phyloP scores from a whole-genome alignment of 2,113 vertebrate species.

The Bagarius yarrelli region DNA sequence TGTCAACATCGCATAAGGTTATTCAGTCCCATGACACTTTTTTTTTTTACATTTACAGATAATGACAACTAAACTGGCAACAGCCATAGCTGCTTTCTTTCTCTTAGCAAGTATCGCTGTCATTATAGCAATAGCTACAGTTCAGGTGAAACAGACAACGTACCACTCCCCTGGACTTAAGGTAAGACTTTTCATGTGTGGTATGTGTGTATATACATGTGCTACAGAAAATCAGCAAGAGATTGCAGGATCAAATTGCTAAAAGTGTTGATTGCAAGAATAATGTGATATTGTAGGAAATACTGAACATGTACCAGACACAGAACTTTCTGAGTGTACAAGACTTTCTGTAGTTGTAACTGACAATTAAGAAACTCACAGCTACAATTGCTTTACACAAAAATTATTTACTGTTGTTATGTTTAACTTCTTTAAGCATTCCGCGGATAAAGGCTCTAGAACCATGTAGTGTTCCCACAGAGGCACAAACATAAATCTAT shows the following conservation, averaged over 20 bases:
- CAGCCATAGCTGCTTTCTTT: slow-evolving; percentile 70
- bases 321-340: background rate
- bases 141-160: slow-evolving; percentile 76
- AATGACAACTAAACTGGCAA: slow-evolving; percentile 54
- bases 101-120: slow-evolving; percentile 81
- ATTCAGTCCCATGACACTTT: background rate
- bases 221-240: background rate
- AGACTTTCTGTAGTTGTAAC: background rate
- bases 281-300: background rate
- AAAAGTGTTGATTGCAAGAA: background rate
- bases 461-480: background rate
- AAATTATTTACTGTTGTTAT: background rate
- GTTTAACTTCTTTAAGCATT: background rate
- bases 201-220: background rate
- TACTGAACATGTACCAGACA: background rate
- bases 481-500: background rate
- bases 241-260: background rate
- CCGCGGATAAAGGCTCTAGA: background rate
- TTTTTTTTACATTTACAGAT: slow-evolving; percentile 21
- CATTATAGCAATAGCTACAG: slow-evolving; percentile 78
- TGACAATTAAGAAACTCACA: background rate
- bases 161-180: slow-evolving; percentile 74
- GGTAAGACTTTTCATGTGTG: slow-evolving; percentile 65
- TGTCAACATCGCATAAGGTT: background rate
- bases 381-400: background rate